These are phyloP conservation scores for Eriocheir sinensis DNA, from an alignment of 1,140 invertebrate genomes.

Conservation along the genomic window DNA sequence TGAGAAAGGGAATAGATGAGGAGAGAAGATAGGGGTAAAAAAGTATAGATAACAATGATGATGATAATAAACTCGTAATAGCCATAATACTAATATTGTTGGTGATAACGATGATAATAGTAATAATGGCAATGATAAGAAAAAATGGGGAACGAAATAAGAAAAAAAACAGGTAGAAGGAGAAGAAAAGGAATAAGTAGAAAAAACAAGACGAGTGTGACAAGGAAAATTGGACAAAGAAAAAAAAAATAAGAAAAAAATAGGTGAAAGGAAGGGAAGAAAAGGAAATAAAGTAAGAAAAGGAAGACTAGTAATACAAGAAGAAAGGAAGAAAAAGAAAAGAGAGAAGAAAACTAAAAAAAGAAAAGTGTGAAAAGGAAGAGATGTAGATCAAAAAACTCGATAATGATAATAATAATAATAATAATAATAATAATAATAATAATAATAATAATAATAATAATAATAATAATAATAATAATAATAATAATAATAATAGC, in stretches of 20 bases:
- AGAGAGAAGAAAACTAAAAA: background rate
- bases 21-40: no score
- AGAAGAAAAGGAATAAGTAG: no score
- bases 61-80: background rate
- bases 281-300: background rate
- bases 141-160: no score
- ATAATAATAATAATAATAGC: no score
- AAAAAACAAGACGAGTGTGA: background rate
- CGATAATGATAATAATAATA: background rate
- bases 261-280: background rate
- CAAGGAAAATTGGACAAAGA: background rate
- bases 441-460: no score
- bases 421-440: no score
- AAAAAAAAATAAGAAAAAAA: background rate
- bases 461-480: no score
- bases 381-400: background rate
- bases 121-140: background rate
- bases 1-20: no score
- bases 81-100: background rate
- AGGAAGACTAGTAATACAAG: background rate
- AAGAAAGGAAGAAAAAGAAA: background rate
- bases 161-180: no score
- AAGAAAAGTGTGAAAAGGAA: background rate
- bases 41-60: no score
- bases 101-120: no score